Base-by-base conservation (phyloP, 2,797 vertebrate genomes). In the Malurus splendens region DNA sequence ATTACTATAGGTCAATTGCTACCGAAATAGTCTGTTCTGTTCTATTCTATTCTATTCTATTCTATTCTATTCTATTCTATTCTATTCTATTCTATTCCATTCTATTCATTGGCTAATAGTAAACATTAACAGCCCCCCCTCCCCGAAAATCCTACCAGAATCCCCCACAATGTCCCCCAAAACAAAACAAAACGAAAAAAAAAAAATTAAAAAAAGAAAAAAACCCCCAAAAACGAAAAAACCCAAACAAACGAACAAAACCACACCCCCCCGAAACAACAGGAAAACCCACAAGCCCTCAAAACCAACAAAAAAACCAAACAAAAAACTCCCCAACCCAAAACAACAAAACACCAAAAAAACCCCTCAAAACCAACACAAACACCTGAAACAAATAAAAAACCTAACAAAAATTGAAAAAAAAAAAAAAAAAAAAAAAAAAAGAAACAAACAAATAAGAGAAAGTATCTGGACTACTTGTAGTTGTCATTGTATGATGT, bases 21-120 rank as follows among this genome's bases (percentile, higher is more conserved):
- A 14, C 12, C 1, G 0, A 73, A 70, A 20, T 7, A 55, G 1
- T 22, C 17, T n/a, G 0, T 22, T 18, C 51, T 50, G 0, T 48
- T 11, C 20, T 36, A 2, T 27, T 18, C 32, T 30, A 5, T 25
- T 14, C 27, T 16, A 18, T 18, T 27, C 28, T 28, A 3, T 18
- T 23, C 65, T 30, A 11, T 23, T 45, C 52, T 44, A 14, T 6
- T 24, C 28, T 28, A 5, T 12, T 23, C 64, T 28, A 33, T 41
- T 41, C 48, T n/a, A 11, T 52, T 24, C 25, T 16, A 4, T 25
- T 23, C 39, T 24, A 4, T 18, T 30, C 60, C 18, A 39, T 23
- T 67, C 48, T n/a, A 14, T 9, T 50, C 36, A 16, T 51, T 70
- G 9, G 7, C 78, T 54, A 79, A 45, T 14, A 64, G 30, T 23